Evolutionary conservation across 2,797 vertebrate genomes (phyloP).

Genomic region (Hemitrygon akajei): DNA sequence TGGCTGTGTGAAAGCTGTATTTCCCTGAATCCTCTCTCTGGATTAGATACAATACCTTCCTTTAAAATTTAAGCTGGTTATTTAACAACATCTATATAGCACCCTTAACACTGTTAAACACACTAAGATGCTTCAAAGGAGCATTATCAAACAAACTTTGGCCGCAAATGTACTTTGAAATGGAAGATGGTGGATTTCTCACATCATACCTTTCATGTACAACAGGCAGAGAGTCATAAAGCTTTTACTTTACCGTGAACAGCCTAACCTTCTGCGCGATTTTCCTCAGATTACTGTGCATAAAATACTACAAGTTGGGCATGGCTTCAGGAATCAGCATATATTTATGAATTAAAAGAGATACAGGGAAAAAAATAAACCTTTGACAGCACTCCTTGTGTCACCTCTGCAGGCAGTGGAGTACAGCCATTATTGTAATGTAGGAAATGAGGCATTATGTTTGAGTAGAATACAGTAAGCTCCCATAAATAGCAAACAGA

Average conservation of each 20-base stretch:
- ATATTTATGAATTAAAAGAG: not conserved
- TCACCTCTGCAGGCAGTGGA: no score
- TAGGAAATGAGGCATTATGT: no score
- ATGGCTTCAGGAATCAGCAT: not conserved
- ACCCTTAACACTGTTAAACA: no score
- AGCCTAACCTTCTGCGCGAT: not conserved
- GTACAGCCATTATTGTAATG: no score
- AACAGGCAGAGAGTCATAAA: not conserved
- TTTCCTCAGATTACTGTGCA: not conserved
- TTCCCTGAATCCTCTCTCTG: not conserved
- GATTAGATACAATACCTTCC: not conserved
- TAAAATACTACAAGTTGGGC: not conserved
- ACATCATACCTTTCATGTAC: not conserved
- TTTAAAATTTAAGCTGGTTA: not conserved
- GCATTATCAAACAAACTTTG: no score
- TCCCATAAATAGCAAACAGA: no score
- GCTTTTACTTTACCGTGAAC: not conserved
- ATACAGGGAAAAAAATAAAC: not conserved
- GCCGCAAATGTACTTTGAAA: not conserved
- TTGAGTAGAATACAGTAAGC: no score
- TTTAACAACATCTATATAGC: not conserved
- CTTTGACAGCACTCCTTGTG: no score
- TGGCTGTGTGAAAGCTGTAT: not conserved
- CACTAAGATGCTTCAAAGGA: no score
- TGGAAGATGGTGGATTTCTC: not conserved